Base-by-base conservation (phyloP, 92 coral and sea anemone species). In the Phenganax stokvisi region DNA sequence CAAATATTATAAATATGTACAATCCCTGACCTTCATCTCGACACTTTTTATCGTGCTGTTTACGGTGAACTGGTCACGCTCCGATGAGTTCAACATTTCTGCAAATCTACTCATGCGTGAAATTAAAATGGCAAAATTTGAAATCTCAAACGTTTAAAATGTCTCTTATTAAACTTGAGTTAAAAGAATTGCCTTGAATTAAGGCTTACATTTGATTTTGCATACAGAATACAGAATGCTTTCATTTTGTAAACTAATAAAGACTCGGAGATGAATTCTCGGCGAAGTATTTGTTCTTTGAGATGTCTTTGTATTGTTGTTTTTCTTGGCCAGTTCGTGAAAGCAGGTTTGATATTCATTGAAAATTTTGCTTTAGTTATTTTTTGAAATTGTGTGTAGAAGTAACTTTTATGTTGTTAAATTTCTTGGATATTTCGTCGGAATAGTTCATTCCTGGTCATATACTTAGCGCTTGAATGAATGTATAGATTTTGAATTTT, bases 311-410 rank as follows among this genome's bases (percentile, higher is more conserved):
- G 29, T 12, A 20, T 68, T 30, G 11, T 66, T 66, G 73, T 68
- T 68, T 68, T 7, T 68, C 53, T 68, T 25, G 73, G 20, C 0
- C 47, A 20, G 73, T 12, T 0, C 5, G 54, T 37, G 53, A 68
- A 29, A 68, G 73, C 73, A 68, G 73, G 73, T 68, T 68, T 68
- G 54, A 53, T 37, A 17, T 68, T 68, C 47, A 12, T 68, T 12
- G 29, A 27, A 64, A 10, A 68, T 68, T 68, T 37, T 68, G 53
- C 31, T 10, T 51, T 25, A 25, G 2, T 66, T 66, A 6, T 61
- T 1, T 5, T 37, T 61, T 13, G 67, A 13, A 17, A 61, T 17
- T 61, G 67, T 61, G 25, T 17, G 25, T 61, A 61, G 67, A 5
- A 37, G 47, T 37, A 37, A 37, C 47, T 37, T 37, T 37, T 37